Base-by-base conservation (phyloP, 1,140 invertebrate species). In the Uloborus diversus region DNA sequence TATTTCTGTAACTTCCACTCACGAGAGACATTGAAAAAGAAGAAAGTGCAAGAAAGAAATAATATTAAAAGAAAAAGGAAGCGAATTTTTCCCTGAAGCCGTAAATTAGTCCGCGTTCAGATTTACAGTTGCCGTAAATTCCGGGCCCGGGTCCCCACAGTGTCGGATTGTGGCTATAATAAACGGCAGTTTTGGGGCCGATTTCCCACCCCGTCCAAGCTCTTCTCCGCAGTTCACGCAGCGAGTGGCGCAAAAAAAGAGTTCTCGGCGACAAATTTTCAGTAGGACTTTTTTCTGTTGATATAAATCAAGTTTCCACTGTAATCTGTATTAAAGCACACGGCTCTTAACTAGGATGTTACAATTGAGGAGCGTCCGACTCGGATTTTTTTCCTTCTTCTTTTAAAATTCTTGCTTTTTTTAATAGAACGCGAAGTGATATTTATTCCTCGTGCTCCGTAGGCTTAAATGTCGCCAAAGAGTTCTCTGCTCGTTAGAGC, bases 101-200 rank as follows among this genome's bases (percentile, higher is more conserved):
- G 68, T 70, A 70, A 70, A 70, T 70, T 70, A 70, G 68, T 57
- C 30, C 51, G 25, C 28, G 49, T 47, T 57, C 68, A 70, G 68
- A 70, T 70, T 70, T 70, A 70, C 68, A 70, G 68, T 37, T 57
- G 68, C 68, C 68, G 68, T 70, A 70, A 70, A 70, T 70, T 57
- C 51, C 68, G 27, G 42, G 14, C 64, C 64, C 13, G 49, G 51
- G 68, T 70, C 68, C 68, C 68, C 35, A 51, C 64, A 68, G 47
- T 51, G 37, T 68, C 28, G 64, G 64, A 51, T 68, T 51, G 51
- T 70, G 42, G 30, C 32, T 57, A 57, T 70, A 70, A 68, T 68
- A 68, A 68, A 68, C 65, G 65, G 65, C 65, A 53, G 65, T 68
- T 51, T 32, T 27, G 65, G 49, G 65, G 27, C 65, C 47, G 37